phyloP scores from a whole-genome alignment of 2,797 vertebrate genomes.

The Danio albolineatus region DNA sequence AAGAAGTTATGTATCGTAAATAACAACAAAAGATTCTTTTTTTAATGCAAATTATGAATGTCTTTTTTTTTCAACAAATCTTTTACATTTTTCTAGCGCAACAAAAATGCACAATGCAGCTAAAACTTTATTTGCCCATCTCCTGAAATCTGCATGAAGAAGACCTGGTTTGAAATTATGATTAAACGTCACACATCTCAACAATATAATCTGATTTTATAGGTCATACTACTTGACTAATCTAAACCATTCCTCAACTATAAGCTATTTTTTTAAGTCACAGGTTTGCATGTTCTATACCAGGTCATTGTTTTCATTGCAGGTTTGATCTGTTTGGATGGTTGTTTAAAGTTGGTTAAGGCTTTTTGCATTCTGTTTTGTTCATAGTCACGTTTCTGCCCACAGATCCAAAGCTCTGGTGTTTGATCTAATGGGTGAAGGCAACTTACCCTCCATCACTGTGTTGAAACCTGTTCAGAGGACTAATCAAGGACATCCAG shows the following conservation, averaged over 20 bases:
- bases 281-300: not conserved
- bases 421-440: slow-evolving; percentile 85
- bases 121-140: not conserved
- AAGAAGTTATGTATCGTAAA: not conserved
- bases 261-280: not conserved
- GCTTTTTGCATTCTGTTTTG: not conserved
- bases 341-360: slow-evolving; percentile 42
- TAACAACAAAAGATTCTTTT: not conserved
- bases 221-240: not conserved
- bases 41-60: not conserved
- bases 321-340: slow-evolving; percentile 2
- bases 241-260: not conserved
- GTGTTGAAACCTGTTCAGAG: slow-evolving; percentile 78
- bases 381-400: slow-evolving; percentile 67
- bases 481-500: slow-evolving; percentile 73
- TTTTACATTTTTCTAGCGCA: not conserved
- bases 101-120: not conserved
- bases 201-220: not conserved
- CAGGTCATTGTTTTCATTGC: not conserved
- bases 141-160: not conserved
- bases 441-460: slow-evolving; percentile 82
- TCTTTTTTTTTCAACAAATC: not conserved
- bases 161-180: too few species aligned
- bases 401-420: slow-evolving; percentile 72
- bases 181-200: not conserved